These are phyloP conservation scores for Atherinomorus stipes DNA, from an alignment of 2,113 vertebrate species.

Conservation along the genomic window DNA sequence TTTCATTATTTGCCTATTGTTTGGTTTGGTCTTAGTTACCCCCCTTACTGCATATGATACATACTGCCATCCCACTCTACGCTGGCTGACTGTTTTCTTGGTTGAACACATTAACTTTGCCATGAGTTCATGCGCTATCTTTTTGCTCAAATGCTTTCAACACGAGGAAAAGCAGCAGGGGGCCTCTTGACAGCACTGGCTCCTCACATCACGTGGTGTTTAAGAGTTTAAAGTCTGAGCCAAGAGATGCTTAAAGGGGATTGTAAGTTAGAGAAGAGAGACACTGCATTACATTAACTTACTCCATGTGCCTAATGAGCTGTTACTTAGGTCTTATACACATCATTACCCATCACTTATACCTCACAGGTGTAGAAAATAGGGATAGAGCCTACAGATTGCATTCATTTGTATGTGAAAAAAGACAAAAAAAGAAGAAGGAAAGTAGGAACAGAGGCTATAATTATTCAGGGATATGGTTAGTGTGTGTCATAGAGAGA, in stretches of 20 bases:
- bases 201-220: too few relatives aligned
- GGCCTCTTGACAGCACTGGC: too few relatives aligned
- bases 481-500: too few relatives aligned
- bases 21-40: too few relatives aligned
- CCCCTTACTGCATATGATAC: too few relatives aligned
- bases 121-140: too few relatives aligned
- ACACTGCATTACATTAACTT: constrained; percentile 91
- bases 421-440: background rate
- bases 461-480: constrained; percentile 1
- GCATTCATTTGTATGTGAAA: background rate
- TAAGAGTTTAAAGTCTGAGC: constrained; percentile 3
- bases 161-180: too few relatives aligned
- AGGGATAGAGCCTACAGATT: constrained; percentile 55
- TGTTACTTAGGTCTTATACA: constrained; percentile 91
- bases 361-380: constrained; percentile 84
- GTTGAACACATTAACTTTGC: too few relatives aligned
- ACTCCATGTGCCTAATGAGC: constrained; percentile 90
- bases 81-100: too few relatives aligned
- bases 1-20: too few relatives aligned
- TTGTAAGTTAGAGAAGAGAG: constrained; percentile 82
- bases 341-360: constrained; percentile 95
- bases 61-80: too few relatives aligned
- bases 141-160: too few relatives aligned
- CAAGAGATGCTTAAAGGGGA: constrained; percentile 66
- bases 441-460: constrained; percentile 16